phyloP scores from a whole-genome alignment of 2,797 vertebrate species.

The Chaenodraco wilsoni region DNA sequence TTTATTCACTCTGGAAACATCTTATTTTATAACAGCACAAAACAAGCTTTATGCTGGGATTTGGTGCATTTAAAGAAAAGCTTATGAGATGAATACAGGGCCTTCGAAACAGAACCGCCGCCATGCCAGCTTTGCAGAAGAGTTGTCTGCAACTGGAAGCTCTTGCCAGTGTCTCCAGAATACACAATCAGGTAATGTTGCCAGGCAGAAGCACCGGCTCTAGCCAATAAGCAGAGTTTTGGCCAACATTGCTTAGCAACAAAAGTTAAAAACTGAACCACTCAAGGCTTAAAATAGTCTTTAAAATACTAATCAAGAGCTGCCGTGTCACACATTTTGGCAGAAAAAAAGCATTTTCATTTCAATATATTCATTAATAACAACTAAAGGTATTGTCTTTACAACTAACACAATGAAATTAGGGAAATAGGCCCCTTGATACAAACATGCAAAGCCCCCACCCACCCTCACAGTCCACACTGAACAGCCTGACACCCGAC shows the following conservation, averaged over 20 bases:
- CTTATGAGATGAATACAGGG: constrained; percentile 1
- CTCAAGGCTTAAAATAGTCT: constrained; percentile 70
- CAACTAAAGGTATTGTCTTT: background rate
- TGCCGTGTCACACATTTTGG: constrained; percentile 45
- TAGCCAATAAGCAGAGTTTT: constrained; percentile 76
- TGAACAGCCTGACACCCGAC: background rate
- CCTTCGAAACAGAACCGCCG: constrained; percentile 14
- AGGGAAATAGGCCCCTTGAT: background rate
- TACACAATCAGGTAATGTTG: constrained; percentile 78
- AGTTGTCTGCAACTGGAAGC: constrained; percentile 63
- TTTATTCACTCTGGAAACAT: background rate
- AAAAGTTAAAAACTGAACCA: constrained; percentile 75
- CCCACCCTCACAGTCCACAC: too few relatives aligned
- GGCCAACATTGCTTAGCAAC: constrained; percentile 80
- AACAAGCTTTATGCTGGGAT: background rate
- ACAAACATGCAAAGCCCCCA: too few relatives aligned
- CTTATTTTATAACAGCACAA: background rate
- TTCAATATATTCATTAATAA: background rate
- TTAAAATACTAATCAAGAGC: constrained; percentile 66
- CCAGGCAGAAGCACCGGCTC: constrained; percentile 70
- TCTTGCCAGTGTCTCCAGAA: constrained; percentile 68
- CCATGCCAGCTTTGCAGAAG: constrained; percentile 40
- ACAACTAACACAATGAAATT: background rate
- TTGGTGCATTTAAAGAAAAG: constrained; percentile 9
- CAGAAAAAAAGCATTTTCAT: constrained; percentile 31